Base-by-base conservation (phyloP, 2,113 vertebrate species). In the Entelurus aequoreus region DNA sequence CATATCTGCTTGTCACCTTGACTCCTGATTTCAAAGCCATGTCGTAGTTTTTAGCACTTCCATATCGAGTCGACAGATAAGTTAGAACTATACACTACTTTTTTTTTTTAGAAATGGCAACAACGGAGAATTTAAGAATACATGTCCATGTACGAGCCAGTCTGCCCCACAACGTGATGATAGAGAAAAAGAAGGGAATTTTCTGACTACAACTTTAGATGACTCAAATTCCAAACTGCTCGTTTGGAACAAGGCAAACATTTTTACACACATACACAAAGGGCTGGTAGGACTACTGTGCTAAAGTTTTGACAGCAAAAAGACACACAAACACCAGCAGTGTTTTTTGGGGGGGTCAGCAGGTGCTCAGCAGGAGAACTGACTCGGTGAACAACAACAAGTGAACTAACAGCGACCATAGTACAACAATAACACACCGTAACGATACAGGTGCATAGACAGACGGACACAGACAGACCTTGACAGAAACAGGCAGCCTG, bases 401-500 rank as follows among this genome's bases (percentile, higher is more conserved):
- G 36, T 51, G 46, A 36, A 71, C 35, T n/a, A 36, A 74, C 55
- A 48, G 14, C 14, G 66, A 28, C 65, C 69, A 74, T 56, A 47
- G 44, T 21, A 71, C 48, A 48, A 55, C 42, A 62, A 58, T 62
- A 69, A 61, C 37, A 60, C 6, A 4, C 48, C 51, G 54, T 37
- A 12, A 66, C 54, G 63, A 71, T 0, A 63, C 19, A 60, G 28
- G 60, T 28, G 62, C 64, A 0, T 55, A 40, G 54, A 13, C n/a
- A 8, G 63, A 9, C 8, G 44, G 52, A 44, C 10, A 9, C 47
- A 70, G 59, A 76, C 81, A 71, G 75, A 98, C 97, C 97, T 99
- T 99, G 66, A 99, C 92, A 12, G 94, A 92, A 28, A 99, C 92
- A 8, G 93, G 93, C 0, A 99, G 87, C 35, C 94, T 85, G 73